Evolutionary conservation across 1,140 invertebrate species (phyloP).

Genomic region (Vanessa tameamea): DNA sequence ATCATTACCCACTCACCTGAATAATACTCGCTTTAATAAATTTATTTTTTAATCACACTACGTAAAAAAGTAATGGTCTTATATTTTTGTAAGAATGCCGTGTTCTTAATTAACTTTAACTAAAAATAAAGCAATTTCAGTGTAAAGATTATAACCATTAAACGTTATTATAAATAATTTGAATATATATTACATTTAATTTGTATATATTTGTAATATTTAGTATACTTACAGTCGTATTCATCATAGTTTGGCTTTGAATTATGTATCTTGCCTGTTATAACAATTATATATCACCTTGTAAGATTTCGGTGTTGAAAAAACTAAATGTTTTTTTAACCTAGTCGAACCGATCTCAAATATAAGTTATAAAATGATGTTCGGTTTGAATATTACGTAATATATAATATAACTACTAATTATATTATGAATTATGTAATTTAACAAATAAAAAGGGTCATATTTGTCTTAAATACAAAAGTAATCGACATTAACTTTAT

Average conservation of each 20-base stretch:
- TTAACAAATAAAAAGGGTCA: too few relatives aligned
- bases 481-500: too few relatives aligned
- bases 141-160: not conserved
- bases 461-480: too few relatives aligned
- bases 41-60: constrained; percentile 1
- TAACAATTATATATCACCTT: too few relatives aligned
- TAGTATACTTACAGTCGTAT: too few relatives aligned
- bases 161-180: not conserved
- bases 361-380: not conserved
- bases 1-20: constrained; percentile 52
- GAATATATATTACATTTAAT: not conserved
- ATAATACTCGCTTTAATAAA: not conserved
- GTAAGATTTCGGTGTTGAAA: too few relatives aligned
- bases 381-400: not conserved
- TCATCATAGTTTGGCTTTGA: too few relatives aligned
- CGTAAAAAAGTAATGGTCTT: not conserved
- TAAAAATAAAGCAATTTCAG: not conserved
- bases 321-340: too few relatives aligned
- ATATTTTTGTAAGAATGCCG: not conserved
- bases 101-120: constrained; percentile 2
- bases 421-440: too few relatives aligned
- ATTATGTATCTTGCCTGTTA: too few relatives aligned
- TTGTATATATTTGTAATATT: not conserved
- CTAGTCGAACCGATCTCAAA: too few relatives aligned
- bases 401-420: too few relatives aligned